phyloP scores from a whole-genome alignment of 2,113 vertebrate species.

The Actenoides lindsayi region DNA sequence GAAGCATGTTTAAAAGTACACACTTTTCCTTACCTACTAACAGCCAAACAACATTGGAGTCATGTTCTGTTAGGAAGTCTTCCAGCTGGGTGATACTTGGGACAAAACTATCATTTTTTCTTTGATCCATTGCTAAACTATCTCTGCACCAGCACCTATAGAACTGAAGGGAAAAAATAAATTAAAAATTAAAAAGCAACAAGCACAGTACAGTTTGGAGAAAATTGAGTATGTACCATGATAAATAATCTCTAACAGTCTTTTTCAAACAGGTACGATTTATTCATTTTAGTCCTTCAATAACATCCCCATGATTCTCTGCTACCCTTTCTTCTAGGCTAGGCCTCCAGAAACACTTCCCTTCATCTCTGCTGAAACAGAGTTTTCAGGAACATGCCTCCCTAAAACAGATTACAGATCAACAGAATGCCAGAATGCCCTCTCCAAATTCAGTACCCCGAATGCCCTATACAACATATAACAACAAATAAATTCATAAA shows the following conservation, averaged over 20 bases:
- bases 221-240: accelerated
- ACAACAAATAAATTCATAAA: neutral
- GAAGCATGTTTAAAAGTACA: neutral
- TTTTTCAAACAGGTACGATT: neutral
- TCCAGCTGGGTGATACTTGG: constrained; percentile 88
- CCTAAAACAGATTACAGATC: neutral
- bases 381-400: neutral
- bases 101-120: constrained; percentile 89
- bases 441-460: neutral
- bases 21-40: constrained; percentile 86
- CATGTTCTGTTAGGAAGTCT: constrained; percentile 89
- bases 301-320: neutral
- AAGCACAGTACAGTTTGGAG: neutral
- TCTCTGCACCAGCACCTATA: constrained; percentile 42
- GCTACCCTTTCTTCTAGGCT: neutral
- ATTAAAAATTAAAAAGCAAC: neutral
- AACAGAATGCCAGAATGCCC: neutral
- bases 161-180: constrained; percentile 13
- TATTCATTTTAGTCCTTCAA: neutral
- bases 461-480: neutral
- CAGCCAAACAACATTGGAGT: constrained; percentile 97
- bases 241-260: neutral
- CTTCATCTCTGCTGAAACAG: neutral
- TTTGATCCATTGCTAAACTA: constrained; percentile 77
- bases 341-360: neutral